phyloP scores from a whole-genome alignment of 2,797 vertebrate genomes.

The Lithobates pipiens region DNA sequence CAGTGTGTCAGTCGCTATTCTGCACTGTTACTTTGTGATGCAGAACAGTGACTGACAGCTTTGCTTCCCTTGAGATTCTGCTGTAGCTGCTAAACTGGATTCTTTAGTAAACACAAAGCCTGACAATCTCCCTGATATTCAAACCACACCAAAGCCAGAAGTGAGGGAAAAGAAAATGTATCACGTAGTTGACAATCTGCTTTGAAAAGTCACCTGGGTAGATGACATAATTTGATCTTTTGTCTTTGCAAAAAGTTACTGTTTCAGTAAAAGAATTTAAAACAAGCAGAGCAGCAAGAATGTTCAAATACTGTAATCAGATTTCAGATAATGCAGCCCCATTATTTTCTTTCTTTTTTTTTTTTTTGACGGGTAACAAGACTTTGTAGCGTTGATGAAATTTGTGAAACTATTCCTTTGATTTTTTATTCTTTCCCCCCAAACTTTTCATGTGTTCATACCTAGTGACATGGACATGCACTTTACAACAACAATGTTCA shows the following conservation, averaged over 20 bases:
- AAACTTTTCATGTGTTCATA: no score
- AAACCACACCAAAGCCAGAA: not conserved
- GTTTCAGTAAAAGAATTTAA: not conserved
- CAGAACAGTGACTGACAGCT: constrained; percentile 12
- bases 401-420: no score
- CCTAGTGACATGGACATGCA: no score
- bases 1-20: not conserved
- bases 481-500: no score
- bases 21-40: constrained; percentile 7
- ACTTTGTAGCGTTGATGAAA: no score
- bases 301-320: no score
- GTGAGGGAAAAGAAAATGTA: not conserved
- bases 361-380: no score
- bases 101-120: not conserved
- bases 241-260: not conserved
- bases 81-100: not conserved
- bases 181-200: not conserved
- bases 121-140: not conserved
- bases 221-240: not conserved
- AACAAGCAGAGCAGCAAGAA: not conserved
- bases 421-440: no score
- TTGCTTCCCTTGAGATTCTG: constrained; percentile 13
- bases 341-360: no score
- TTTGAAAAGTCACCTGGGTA: not conserved
- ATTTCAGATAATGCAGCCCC: no score